These are phyloP conservation scores for Caenorhabditis remanei DNA, from an alignment of 1,140 invertebrate genomes.

Conservation along the genomic window DNA sequence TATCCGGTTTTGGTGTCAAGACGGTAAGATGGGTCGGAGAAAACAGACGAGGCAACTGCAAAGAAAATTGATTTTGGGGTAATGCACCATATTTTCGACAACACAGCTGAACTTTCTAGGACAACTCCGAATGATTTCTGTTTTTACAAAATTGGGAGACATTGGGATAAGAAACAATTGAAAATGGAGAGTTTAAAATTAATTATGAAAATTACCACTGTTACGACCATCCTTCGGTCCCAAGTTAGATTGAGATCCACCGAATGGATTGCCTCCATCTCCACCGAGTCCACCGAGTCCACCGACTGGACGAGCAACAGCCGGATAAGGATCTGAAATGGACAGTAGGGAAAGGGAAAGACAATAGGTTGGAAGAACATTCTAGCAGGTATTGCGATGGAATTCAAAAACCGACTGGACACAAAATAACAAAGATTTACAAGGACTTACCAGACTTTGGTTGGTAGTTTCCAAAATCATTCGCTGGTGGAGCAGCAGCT, in stretches of 20 bases:
- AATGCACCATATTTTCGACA: background rate
- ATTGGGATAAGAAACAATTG: background rate
- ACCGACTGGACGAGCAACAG: background rate
- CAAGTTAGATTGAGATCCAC: conserved; percentile 55
- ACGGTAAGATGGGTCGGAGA: conserved; percentile 67
- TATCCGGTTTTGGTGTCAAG: conserved; percentile 71
- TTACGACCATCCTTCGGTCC: conserved; percentile 51
- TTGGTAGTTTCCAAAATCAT: conserved; percentile 52
- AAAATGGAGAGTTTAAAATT: background rate
- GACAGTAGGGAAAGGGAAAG: conserved; percentile 44
- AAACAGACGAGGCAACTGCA: conserved; percentile 67
- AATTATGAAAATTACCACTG: background rate
- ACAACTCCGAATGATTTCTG: conserved; percentile 28
- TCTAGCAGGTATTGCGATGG: background rate
- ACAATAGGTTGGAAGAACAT: background rate
- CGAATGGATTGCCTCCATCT: conserved; percentile 32
- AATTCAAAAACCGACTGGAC: conserved; percentile 4
- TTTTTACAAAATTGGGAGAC: too few species aligned
- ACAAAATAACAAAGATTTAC: background rate
- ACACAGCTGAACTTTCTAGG: background rate
- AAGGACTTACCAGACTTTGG: conserved; percentile 56
- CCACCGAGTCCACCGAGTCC: conserved; percentile 13
- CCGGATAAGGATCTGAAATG: conserved; percentile 47
- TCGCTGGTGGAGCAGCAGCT: conserved; percentile 7
- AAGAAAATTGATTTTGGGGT: background rate